phyloP scores from a whole-genome alignment of 1,140 invertebrate species.

The Anagrus nilaparvatae region DNA sequence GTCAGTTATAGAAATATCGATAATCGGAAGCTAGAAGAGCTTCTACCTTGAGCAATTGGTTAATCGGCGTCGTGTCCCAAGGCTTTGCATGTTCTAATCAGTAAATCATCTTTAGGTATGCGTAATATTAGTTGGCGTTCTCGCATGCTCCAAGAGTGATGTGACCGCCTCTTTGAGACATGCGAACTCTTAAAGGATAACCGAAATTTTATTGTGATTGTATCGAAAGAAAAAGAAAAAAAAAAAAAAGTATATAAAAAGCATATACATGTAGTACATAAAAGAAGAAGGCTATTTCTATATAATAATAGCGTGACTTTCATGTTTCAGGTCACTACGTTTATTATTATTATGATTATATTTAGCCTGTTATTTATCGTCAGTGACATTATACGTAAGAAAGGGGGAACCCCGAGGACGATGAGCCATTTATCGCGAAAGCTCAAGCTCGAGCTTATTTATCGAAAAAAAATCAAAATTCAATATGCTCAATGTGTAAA shows the following conservation, averaged over 20 bases:
- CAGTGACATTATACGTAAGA: constrained; percentile 18
- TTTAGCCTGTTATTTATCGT: constrained; percentile 32
- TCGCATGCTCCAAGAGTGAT: constrained; percentile 44
- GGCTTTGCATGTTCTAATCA: constrained; percentile 42
- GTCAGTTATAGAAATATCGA: too few relatives aligned
- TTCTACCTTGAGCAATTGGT: too few relatives aligned
- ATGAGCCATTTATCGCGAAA: constrained; percentile 19
- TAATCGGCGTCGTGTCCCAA: not conserved
- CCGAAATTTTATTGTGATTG: too few relatives aligned
- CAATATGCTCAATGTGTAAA: too few relatives aligned
- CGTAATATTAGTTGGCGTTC: constrained; percentile 36
- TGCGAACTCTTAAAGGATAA: too few relatives aligned
- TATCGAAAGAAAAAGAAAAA: too few relatives aligned
- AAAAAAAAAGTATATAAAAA: too few relatives aligned
- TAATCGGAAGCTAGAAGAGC: too few relatives aligned
- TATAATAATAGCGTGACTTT: constrained; percentile 39
- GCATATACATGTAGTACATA: too few relatives aligned
- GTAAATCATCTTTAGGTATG: constrained; percentile 39
- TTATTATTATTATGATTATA: too few relatives aligned
- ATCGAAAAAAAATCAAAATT: too few relatives aligned
- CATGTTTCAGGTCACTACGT: constrained; percentile 36
- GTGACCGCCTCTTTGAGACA: constrained; percentile 43
- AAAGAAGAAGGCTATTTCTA: too few relatives aligned
- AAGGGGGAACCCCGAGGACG: constrained; percentile 12
- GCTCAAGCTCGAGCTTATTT: constrained; percentile 15